Conservation (phyloP, 2,797 vertebrate species). For the Hypotaenidia okinawae region DNA sequence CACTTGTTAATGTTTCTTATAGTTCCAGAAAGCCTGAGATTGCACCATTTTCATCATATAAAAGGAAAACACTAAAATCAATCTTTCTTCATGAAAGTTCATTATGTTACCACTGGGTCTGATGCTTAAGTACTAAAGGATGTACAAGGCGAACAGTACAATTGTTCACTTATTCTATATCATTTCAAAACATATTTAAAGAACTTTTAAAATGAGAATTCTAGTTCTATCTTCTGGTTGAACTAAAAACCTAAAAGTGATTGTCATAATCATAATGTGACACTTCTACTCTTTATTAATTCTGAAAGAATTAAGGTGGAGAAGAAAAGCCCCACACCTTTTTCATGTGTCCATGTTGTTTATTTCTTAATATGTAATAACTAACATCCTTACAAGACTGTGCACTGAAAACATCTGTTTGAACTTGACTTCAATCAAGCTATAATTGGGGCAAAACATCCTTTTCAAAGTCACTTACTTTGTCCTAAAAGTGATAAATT, state of each 20-base stretch:
- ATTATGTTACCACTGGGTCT: neutral
- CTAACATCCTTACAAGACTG: neutral
- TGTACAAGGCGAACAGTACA: neutral
- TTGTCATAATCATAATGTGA: neutral
- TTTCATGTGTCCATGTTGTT: neutral
- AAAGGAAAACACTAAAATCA: neutral
- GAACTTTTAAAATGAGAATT: neutral
- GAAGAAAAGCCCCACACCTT: neutral
- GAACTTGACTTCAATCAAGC: conserved; percentile 23
- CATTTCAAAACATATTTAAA: neutral
- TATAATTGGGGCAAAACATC: neutral
- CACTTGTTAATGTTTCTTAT: neutral
- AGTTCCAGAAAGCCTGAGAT: neutral
- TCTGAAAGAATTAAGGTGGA: neutral
- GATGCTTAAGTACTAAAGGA: neutral
- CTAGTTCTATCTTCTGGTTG: neutral
- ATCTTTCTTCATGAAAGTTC: neutral
- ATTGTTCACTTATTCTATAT: neutral
- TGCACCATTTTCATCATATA: neutral
- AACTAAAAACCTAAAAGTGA: neutral
- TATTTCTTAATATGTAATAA: neutral
- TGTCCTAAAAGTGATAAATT: conserved; percentile 32
- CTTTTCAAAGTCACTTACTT: conserved; percentile 1
- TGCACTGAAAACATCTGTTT: neutral
- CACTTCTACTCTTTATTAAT: neutral